These are phyloP conservation scores for Coregonus ussuriensis DNA, from an alignment of 2,797 vertebrate genomes.

Conservation along the genomic window DNA sequence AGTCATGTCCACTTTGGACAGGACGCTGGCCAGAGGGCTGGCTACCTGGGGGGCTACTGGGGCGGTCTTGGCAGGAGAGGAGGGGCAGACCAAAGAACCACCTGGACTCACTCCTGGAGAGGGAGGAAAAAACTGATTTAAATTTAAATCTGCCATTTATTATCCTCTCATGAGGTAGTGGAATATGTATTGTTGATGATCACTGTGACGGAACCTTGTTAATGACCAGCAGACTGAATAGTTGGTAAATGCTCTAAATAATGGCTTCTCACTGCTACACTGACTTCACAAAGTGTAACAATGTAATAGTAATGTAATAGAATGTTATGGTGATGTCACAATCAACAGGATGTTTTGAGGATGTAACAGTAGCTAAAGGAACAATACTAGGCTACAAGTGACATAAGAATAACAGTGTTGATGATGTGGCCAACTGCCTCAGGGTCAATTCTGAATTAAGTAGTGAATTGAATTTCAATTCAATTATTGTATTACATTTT, in stretches of 20 bases:
- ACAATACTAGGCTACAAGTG: not conserved
- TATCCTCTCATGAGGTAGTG: too few relatives aligned
- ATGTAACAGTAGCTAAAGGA: not conserved
- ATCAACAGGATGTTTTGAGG: not conserved
- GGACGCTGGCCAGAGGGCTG: conserved; percentile 84
- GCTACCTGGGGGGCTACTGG: conserved; percentile 65
- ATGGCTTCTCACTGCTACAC: not conserved
- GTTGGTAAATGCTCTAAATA: too few relatives aligned
- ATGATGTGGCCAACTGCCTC: too few relatives aligned
- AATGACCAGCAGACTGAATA: too few relatives aligned
- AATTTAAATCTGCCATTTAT: not conserved
- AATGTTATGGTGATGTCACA: not conserved
- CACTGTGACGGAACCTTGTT: too few relatives aligned
- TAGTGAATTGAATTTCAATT: not conserved
- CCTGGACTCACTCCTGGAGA: conserved; percentile 51
- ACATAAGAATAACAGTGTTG: not conserved
- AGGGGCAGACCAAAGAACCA: conserved; percentile 58
- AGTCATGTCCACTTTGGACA: conserved; percentile 92
- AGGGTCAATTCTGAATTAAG: not conserved
- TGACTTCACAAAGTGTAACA: not conserved
- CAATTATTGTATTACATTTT: not conserved
- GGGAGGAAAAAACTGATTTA: conserved; percentile 20
- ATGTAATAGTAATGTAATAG: not conserved
- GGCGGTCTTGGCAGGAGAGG: conserved; percentile 52
- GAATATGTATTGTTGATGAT: too few relatives aligned